A percentile compares a stretch with the other conserved stretches of the same genome.
phyloP scores from a whole-genome alignment of 2,113 vertebrate species.

The Acrocephalus kingi region DNA sequence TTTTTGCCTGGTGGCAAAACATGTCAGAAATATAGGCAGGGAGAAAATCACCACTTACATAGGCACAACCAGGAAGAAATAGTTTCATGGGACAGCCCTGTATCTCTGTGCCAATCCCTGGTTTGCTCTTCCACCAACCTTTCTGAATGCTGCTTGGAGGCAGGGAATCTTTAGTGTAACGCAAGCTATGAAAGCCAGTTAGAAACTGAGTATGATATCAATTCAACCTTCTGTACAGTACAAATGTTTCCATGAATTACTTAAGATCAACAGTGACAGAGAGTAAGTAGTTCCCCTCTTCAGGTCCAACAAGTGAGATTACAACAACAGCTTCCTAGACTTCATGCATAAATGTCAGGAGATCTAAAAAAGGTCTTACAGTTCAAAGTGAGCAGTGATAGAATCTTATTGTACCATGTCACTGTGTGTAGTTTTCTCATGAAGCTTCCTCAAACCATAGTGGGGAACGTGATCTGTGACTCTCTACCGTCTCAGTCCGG shows the following conservation, averaged over 20 bases:
- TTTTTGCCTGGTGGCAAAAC: background rate
- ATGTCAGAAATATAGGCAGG: background rate
- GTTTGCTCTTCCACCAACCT: background rate
- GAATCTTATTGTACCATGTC: background rate
- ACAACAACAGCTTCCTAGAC: background rate
- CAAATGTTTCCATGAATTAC: background rate
- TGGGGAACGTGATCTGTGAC: background rate
- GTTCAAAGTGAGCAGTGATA: background rate
- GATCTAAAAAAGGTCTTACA: background rate
- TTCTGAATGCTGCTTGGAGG: background rate
- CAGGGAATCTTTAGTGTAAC: background rate
- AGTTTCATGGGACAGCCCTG: background rate
- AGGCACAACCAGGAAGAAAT: background rate
- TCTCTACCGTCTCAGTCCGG: background rate
- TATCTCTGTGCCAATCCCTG: fast-evolving
- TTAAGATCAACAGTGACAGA: background rate
- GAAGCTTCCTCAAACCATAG: background rate
- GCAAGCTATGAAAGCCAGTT: background rate
- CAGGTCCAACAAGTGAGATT: background rate
- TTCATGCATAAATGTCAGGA: fast-evolving
- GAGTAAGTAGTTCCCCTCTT: background rate
- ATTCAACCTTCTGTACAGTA: background rate
- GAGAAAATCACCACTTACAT: background rate
- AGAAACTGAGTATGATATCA: background rate
- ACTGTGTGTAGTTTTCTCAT: background rate